Evolutionary conservation across 2,888 invertebrate genomes (phyloP).

Genomic region (Sylvicola cinctus): DNA sequence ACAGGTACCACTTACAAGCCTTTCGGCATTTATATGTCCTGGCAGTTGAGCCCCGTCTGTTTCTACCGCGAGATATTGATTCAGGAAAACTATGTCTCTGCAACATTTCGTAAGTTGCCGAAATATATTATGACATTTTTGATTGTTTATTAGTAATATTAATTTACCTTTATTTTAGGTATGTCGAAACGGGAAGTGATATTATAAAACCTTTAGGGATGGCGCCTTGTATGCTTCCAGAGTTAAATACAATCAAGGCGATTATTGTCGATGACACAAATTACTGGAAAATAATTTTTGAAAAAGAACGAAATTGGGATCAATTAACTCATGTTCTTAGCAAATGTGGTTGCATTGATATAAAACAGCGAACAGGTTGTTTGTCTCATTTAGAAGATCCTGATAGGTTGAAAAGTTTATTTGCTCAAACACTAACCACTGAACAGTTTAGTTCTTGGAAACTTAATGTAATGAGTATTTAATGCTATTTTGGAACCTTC

Average conservation of each 20-base stretch:
- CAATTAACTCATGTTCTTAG: conserved; percentile 48
- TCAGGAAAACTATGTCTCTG: conserved; percentile 65
- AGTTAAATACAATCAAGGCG: conserved; percentile 48
- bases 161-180: conserved; percentile 15
- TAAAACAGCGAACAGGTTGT: conserved; percentile 79
- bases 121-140: too few relatives aligned
- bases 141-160: too few relatives aligned
- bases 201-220: conserved; percentile 31
- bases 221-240: conserved; percentile 76
- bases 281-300: conserved; percentile 80
- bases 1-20: conserved; percentile 93
- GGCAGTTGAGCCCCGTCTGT: conserved; percentile 74
- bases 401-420: conserved; percentile 50
- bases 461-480: conserved; percentile 12
- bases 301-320: conserved; percentile 65
- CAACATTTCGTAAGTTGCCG: conserved; percentile 36
- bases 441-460: conserved; percentile 30
- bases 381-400: conserved; percentile 75
- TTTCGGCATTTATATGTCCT: conserved; percentile 89
- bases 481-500: too few relatives aligned
- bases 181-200: conserved; percentile 27
- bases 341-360: conserved; percentile 50
- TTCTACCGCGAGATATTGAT: conserved; percentile 71
- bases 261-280: conserved; percentile 63
- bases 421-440: conserved; percentile 60